Evolutionary conservation across 1,140 invertebrate species (phyloP).

Genomic region (Drosophila lowei): DNA sequence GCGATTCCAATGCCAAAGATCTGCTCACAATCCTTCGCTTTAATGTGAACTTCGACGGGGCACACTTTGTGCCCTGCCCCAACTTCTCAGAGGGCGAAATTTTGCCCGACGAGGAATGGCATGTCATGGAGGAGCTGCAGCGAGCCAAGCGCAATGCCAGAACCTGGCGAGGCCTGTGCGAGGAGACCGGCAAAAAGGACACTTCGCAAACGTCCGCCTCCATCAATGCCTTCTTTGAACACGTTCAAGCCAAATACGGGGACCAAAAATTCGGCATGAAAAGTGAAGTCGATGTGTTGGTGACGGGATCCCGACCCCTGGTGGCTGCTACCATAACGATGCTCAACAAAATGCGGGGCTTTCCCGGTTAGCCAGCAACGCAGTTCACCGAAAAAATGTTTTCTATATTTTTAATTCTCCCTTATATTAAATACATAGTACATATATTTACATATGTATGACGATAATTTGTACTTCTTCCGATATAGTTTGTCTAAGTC

Average conservation of each 20-base stretch:
- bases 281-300: constrained; percentile 87
- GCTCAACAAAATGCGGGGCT: constrained; percentile 39
- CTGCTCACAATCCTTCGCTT: constrained; percentile 87
- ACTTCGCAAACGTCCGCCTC: constrained; percentile 54
- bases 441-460: no score
- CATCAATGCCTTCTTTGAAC: constrained; percentile 62
- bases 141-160: constrained; percentile 85
- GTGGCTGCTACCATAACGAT: constrained; percentile 89
- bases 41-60: constrained; percentile 86
- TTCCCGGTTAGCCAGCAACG: not conserved
- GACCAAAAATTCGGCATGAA: constrained; percentile 62
- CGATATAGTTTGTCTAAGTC: no score
- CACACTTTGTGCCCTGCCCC: constrained; percentile 91
- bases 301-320: constrained; percentile 96
- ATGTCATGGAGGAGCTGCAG: constrained; percentile 84
- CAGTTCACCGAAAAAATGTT: no score
- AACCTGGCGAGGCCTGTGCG: constrained; percentile 85
- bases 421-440: no score
- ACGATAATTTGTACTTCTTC: no score
- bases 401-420: no score
- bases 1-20: constrained; percentile 87
- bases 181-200: constrained; percentile 52
- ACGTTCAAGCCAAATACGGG: constrained; percentile 66
- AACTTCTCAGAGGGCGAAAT: constrained; percentile 59
- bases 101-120: constrained; percentile 40